Conservation (phyloP, 2,797 vertebrate genomes). For the Falco concolor region DNA sequence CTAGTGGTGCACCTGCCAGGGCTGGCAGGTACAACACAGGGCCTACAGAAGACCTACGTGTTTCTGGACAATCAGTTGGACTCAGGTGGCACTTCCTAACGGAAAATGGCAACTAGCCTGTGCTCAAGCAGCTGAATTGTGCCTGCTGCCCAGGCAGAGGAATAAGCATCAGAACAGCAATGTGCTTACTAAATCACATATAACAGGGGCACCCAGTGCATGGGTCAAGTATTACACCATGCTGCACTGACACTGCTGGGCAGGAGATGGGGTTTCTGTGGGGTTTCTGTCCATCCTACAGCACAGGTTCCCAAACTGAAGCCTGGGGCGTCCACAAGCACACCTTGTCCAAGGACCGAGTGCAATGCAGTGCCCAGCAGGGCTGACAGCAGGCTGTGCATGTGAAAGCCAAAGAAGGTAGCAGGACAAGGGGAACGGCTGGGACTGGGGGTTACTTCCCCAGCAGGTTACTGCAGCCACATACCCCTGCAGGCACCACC, state of each 20-base stretch:
- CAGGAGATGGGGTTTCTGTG: not conserved
- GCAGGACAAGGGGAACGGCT: not conserved
- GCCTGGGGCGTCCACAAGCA: not conserved
- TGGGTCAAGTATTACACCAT: not conserved
- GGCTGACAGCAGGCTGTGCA: not conserved
- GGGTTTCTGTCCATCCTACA: not conserved
- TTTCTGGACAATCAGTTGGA: not conserved
- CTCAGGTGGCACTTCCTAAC: not conserved
- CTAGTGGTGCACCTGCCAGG: not conserved
- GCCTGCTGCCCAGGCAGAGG: not conserved
- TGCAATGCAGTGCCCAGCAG: not conserved
- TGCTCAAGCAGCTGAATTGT: not conserved
- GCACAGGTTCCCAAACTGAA: not conserved
- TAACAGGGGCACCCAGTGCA: not conserved
- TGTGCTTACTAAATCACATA: not conserved
- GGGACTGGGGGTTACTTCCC: not conserved
- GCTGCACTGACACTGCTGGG: not conserved
- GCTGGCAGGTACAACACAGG: not conserved
- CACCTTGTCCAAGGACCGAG: not conserved
- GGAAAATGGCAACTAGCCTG: not conserved
- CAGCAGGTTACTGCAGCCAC: fast-evolving
- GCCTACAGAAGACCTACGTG: not conserved
- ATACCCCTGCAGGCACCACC: not conserved
- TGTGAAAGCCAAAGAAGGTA: not conserved
- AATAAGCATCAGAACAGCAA: not conserved